These are phyloP conservation scores for Parnassius smintheus DNA, from an alignment of 2,888 invertebrate genomes.

Conservation along the genomic window DNA sequence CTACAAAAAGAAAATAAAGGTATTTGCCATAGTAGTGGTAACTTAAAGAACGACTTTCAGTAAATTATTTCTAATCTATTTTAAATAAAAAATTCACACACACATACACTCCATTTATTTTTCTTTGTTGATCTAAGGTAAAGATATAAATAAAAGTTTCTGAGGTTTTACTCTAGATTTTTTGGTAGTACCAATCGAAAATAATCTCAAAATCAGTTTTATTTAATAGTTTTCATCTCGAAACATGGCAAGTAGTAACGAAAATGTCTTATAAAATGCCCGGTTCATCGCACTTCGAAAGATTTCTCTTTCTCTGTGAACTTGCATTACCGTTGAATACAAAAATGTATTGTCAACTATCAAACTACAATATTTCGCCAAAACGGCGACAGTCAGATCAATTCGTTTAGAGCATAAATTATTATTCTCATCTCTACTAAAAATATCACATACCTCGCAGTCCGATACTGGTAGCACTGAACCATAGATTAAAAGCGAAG, in stretches of 20 bases:
- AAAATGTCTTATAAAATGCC: neutral
- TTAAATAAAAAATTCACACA: too few relatives aligned
- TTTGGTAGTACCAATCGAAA: too few relatives aligned
- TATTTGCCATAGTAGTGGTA: too few relatives aligned
- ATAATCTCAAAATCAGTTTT: too few relatives aligned
- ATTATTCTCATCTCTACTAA: conserved; percentile 16
- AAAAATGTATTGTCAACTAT: conserved; percentile 10
- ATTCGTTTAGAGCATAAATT: conserved; percentile 18
- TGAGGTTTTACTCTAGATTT: too few relatives aligned
- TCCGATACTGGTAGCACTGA: conserved; percentile 22
- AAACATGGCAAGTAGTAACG: neutral
- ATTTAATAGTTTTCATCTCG: too few relatives aligned
- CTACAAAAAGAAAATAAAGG: too few relatives aligned
- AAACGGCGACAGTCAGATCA: conserved; percentile 14
- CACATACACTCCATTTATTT: too few relatives aligned
- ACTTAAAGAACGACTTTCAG: too few relatives aligned
- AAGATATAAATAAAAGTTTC: too few relatives aligned
- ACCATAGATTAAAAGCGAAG: conserved; percentile 4
- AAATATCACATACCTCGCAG: conserved; percentile 32
- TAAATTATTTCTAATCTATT: too few relatives aligned
- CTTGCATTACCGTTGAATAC: conserved; percentile 2
- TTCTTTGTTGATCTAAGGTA: too few relatives aligned
- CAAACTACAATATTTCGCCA: conserved; percentile 5
- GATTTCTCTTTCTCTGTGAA: neutral
- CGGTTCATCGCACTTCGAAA: neutral